phyloP scores from a whole-genome alignment of 2,888 invertebrate genomes.

The Phlogophora meticulosa region DNA sequence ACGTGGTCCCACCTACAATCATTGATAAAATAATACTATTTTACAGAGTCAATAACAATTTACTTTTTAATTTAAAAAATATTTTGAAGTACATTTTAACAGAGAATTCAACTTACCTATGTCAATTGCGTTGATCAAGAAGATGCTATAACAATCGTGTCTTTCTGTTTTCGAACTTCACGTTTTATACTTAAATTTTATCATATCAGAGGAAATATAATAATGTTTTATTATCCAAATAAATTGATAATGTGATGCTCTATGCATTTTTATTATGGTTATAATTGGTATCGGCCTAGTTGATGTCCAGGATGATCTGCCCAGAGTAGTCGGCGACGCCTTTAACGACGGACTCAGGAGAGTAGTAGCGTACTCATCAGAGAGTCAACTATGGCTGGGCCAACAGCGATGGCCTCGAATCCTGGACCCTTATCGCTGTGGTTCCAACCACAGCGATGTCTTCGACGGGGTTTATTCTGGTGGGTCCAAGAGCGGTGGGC shows the following conservation, averaged over 20 bases:
- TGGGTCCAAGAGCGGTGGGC: slow-evolving; percentile 56
- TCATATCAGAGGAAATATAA: slow-evolving; percentile 46
- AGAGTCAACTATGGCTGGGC: slow-evolving; percentile 45
- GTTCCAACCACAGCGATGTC: no score
- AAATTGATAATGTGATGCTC: slow-evolving; percentile 51
- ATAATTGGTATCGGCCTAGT: slow-evolving; percentile 40
- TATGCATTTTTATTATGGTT: slow-evolving; percentile 21
- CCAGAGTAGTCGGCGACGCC: slow-evolving; percentile 60
- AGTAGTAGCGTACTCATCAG: slow-evolving; percentile 20
- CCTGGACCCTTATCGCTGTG: no score
- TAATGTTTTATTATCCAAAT: slow-evolving; percentile 62
- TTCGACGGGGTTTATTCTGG: no score
- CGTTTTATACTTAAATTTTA: slow-evolving; percentile 44
- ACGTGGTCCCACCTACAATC: no score
- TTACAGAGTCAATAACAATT: background rate
- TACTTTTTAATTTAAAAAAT: background rate
- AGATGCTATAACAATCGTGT: slow-evolving; percentile 38
- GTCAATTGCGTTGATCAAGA: slow-evolving; percentile 50
- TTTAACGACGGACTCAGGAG: slow-evolving; percentile 39
- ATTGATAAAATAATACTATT: no score
- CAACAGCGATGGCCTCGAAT: no score
- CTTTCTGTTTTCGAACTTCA: slow-evolving; percentile 30
- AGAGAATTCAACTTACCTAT: slow-evolving; percentile 27
- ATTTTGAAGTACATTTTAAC: background rate
- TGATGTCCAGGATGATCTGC: slow-evolving; percentile 72